Conservation (phyloP, 1,140 invertebrate genomes). For the Sminthurides bifidus region DNA sequence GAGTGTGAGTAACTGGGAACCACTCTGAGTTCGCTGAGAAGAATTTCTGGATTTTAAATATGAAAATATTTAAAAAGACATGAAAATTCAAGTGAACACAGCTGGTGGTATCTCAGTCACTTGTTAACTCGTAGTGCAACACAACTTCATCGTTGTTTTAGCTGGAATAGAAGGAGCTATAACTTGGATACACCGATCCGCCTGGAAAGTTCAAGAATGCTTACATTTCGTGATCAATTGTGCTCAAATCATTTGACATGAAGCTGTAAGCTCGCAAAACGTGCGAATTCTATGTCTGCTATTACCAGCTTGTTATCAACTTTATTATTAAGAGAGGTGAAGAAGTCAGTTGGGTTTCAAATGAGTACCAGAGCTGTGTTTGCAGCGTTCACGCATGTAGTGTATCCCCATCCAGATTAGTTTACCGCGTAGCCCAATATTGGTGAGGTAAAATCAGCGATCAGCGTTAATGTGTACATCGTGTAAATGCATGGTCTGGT, state of each 20-base stretch:
- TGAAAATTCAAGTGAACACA: constrained; percentile 78
- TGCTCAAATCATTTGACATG: no score
- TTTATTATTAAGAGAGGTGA: no score
- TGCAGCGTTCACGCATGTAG: constrained; percentile 64
- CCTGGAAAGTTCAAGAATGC: neutral
- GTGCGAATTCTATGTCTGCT: no score
- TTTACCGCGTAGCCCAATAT: no score
- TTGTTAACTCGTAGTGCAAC: constrained; percentile 34
- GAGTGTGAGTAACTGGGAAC: constrained; percentile 57
- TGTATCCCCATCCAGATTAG: constrained; percentile 41
- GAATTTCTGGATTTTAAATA: constrained; percentile 39
- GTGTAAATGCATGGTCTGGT: constrained; percentile 99
- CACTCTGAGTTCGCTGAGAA: constrained; percentile 84
- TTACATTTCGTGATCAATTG: no score
- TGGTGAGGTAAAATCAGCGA: constrained; percentile 48
- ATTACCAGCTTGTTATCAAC: no score
- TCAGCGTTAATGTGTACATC: constrained; percentile 49
- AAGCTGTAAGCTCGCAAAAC: no score
- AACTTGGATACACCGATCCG: neutral
- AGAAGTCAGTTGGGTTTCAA: constrained; percentile 32
- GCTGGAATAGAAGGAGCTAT: neutral
- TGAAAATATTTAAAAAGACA: no score
- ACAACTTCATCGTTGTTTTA: neutral
- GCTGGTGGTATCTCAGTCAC: constrained; percentile 94
- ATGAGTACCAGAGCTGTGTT: constrained; percentile 94